Percentiles rank a stretch among this genome's conserved stretches.
phyloP scores from a whole-genome alignment of 2,797 vertebrate species.

The Thunnus albacares region DNA sequence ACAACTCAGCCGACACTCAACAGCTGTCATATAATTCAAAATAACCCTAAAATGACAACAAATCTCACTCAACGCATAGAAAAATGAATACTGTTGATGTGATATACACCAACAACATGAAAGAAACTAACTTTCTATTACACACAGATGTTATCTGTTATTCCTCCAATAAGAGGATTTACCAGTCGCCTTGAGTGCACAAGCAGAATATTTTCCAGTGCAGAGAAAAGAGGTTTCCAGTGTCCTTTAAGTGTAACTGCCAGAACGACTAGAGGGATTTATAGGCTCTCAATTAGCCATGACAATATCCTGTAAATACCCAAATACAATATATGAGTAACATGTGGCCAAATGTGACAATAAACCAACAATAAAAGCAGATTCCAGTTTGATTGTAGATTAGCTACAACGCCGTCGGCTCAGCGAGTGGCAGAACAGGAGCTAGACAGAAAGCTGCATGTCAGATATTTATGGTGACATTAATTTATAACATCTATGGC shows the following conservation, averaged over 20 bases:
- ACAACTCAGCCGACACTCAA: too few species aligned
- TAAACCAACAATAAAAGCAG: background rate
- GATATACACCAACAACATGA: too few species aligned
- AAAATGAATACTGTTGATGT: too few species aligned
- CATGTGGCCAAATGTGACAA: background rate
- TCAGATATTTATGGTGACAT: background rate
- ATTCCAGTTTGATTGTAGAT: background rate
- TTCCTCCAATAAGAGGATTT: too few species aligned
- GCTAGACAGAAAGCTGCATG: background rate
- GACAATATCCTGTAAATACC: constrained; percentile 2
- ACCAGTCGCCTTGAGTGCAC: too few species aligned
- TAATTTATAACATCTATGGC: background rate
- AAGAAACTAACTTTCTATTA: too few species aligned
- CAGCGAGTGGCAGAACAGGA: background rate
- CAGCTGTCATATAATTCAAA: too few species aligned
- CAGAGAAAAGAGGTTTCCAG: background rate
- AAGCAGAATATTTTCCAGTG: too few species aligned
- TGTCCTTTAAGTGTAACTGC: background rate
- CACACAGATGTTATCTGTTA: too few species aligned
- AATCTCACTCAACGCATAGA: too few species aligned
- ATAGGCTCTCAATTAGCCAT: background rate
- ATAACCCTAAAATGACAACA: too few species aligned
- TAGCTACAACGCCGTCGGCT: background rate
- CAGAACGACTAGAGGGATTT: constrained; percentile 19
- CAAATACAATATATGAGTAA: background rate